Percentiles rank a stretch among this genome's conserved stretches.
Evolutionary conservation across 1,140 invertebrate genomes (phyloP).

Genomic region (Meloidogyne floridensis): DNA sequence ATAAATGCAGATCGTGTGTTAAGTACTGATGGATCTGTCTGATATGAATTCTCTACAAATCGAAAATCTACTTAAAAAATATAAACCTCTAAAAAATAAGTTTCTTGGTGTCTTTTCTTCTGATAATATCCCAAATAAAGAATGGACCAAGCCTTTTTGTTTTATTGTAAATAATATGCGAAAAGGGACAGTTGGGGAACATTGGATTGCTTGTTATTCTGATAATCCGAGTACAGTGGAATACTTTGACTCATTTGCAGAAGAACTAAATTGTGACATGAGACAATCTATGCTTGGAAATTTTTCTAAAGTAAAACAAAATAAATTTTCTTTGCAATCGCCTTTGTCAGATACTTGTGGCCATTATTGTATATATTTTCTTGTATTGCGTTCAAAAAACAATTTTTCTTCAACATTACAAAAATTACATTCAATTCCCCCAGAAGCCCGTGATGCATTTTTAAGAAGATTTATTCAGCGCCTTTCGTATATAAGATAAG

Average conservation of each 20-base stretch:
- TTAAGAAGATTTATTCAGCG: too few relatives aligned
- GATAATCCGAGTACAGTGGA: neutral
- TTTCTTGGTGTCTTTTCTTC: conserved; percentile 31
- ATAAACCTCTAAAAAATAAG: conserved; percentile 12
- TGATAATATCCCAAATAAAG: conserved; percentile 15
- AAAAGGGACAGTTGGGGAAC: neutral
- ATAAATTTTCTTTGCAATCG: neutral
- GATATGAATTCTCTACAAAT: conserved; percentile 29
- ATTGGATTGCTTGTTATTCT: conserved; percentile 19
- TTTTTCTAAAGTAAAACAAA: conserved; percentile 4
- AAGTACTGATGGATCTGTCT: conserved; percentile 32
- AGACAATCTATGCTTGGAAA: neutral
- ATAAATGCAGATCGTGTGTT: conserved; percentile 37
- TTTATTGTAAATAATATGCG: conserved; percentile 23
- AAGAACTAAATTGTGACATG: conserved; percentile 14
- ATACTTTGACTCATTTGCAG: conserved; percentile 32
- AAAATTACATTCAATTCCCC: too few relatives aligned
- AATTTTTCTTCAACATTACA: too few relatives aligned
- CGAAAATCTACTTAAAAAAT: neutral
- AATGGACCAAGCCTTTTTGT: neutral
- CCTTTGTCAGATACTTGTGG: conserved; percentile 13
- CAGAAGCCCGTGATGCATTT: too few relatives aligned
- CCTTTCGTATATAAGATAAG: too few relatives aligned
- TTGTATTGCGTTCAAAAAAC: too few relatives aligned
- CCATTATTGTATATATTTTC: conserved; percentile 26